A percentile compares a stretch with the other conserved stretches of the same genome.
Evolutionary conservation across 1,140 invertebrate genomes (phyloP).

Genomic region (Zaprionus kolodkinae): DNA sequence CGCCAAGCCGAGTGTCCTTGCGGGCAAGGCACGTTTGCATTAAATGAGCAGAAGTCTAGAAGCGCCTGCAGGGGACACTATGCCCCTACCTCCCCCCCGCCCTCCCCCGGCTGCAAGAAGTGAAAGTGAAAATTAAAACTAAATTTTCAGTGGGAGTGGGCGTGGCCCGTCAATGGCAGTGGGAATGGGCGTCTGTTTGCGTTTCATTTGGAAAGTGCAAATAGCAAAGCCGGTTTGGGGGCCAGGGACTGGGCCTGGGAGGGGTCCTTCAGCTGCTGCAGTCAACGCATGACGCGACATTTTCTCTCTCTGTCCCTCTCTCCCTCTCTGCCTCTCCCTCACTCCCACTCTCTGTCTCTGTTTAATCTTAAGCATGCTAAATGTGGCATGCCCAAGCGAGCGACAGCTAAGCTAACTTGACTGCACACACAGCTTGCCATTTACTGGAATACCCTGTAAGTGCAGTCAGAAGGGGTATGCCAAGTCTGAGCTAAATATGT

Average conservation of each 20-base stretch:
- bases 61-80: conserved; percentile 4
- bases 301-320: conserved; percentile 10
- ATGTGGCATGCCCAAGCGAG: conserved; percentile 41
- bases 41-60: conserved; percentile 69
- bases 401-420: neutral
- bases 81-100: neutral
- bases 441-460: conserved; percentile 11
- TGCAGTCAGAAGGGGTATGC: neutral
- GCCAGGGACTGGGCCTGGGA: conserved; percentile 9
- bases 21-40: conserved; percentile 54
- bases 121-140: conserved; percentile 79
- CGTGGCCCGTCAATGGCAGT: neutral
- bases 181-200: conserved; percentile 47
- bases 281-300: conserved; percentile 57
- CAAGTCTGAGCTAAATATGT: too few relatives aligned
- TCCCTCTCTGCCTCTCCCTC: conserved; percentile 5
- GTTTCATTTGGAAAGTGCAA: conserved; percentile 58
- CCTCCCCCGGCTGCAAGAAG: neutral
- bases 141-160: conserved; percentile 69
- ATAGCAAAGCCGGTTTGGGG: conserved; percentile 12
- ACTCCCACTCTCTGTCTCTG: conserved; percentile 19
- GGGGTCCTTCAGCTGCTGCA: conserved; percentile 59
- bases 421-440: neutral
- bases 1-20: conserved; percentile 61
- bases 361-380: conserved; percentile 66